These are phyloP conservation scores for Salvator merianae DNA, from an alignment of 2,113 vertebrate species.

Conservation along the genomic window DNA sequence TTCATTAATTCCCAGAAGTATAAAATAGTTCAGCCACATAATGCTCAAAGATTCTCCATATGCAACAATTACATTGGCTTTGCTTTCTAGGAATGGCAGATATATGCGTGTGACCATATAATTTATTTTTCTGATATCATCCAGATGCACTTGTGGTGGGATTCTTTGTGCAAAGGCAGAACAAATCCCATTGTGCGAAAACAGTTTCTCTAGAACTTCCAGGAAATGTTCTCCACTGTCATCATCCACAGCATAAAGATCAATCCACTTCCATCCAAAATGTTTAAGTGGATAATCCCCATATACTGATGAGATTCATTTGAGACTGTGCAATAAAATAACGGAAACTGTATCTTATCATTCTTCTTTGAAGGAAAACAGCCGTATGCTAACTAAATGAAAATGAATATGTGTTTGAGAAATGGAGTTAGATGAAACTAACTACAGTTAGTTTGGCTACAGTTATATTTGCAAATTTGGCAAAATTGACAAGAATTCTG, in stretches of 20 bases:
- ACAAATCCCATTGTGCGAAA: neutral
- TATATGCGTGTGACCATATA: neutral
- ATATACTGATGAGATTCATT: neutral
- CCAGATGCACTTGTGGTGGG: neutral
- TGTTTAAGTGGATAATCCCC: neutral
- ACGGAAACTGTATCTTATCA: neutral
- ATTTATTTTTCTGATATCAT: neutral
- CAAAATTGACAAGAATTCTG: no score
- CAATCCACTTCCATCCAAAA: neutral
- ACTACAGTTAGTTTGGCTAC: no score
- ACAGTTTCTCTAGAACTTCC: neutral
- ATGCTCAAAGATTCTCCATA: neutral
- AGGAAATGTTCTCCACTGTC: neutral
- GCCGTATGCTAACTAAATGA: neutral
- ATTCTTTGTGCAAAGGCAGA: neutral
- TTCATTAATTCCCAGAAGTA: neutral
- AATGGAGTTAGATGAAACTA: no score
- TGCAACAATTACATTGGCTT: neutral
- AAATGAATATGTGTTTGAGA: neutral
- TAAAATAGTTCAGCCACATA: neutral
- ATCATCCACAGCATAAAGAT: neutral
- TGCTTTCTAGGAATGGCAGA: no score
- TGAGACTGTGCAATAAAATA: neutral
- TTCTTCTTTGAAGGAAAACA: neutral
- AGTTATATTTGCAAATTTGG: no score